These are phyloP conservation scores for Murina feae DNA, from an alignment of 2,113 vertebrate species.

Conservation along the genomic window DNA sequence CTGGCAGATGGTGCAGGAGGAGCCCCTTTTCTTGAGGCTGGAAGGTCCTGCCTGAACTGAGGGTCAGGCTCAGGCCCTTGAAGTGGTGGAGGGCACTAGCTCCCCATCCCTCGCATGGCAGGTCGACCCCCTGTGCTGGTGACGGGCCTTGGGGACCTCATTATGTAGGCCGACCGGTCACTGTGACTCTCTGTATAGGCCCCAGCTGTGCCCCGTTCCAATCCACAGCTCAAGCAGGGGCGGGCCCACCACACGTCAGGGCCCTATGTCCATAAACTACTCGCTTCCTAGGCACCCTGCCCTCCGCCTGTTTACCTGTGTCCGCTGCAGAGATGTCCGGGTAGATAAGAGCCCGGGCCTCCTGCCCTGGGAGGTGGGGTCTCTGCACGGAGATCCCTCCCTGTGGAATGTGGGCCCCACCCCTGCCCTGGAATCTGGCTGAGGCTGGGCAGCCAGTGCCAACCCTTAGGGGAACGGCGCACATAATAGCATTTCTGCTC, in stretches of 20 bases:
- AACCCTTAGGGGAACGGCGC: neutral
- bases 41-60: neutral
- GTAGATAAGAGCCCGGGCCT: neutral
- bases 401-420: neutral
- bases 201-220: neutral
- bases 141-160: neutral
- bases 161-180: fast-evolving
- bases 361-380: neutral
- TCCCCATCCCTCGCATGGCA: fast-evolving
- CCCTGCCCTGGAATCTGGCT: neutral
- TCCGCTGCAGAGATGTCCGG: neutral
- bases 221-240: neutral
- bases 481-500: fast-evolving
- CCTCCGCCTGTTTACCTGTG: neutral
- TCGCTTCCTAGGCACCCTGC: neutral
- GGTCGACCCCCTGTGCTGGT: neutral
- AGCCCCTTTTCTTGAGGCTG: neutral
- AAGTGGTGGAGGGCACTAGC: neutral
- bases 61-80: neutral
- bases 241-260: neutral
- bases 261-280: neutral
- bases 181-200: neutral
- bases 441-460: neutral
- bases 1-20: neutral
- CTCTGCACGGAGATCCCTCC: neutral